Evolutionary conservation across 2,113 vertebrate genomes (phyloP).

Genomic region (Paramormyrops kingsleyae): DNA sequence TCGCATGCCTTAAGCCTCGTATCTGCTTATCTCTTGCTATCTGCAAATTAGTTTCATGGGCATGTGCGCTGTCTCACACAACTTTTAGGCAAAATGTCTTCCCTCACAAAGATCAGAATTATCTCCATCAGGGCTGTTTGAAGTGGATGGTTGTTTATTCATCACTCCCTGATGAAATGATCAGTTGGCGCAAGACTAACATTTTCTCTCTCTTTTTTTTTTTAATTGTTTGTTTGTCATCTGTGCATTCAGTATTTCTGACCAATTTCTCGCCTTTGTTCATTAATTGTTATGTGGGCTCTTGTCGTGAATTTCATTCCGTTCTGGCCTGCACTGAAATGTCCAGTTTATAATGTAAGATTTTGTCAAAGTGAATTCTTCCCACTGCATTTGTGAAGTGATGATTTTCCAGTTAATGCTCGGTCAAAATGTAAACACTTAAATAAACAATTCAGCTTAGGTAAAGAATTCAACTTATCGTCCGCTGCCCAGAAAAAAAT

Average conservation of each 20-base stretch:
- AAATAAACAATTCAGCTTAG: not conserved
- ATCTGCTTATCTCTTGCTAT: not conserved
- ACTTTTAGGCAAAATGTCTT: not conserved
- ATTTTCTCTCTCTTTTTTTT: not conserved
- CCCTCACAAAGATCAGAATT: not conserved
- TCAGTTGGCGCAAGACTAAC: not conserved
- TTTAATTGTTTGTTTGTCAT: not conserved
- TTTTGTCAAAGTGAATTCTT: not conserved
- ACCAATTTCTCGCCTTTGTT: not conserved
- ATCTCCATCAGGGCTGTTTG: conserved; percentile 12
- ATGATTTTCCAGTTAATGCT: not conserved
- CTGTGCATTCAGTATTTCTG: not conserved
- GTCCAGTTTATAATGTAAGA: not conserved
- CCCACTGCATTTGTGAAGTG: not conserved
- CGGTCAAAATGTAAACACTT: not conserved
- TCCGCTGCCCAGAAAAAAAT: not conserved
- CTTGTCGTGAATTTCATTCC: not conserved
- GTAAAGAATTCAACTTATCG: not conserved
- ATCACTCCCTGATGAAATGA: conserved; percentile 4
- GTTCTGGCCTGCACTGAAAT: not conserved
- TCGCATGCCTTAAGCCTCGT: not conserved
- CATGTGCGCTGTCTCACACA: not conserved
- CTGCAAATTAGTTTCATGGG: not conserved
- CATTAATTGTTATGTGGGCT: not conserved
- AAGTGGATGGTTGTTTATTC: not conserved